Base-by-base conservation (phyloP, 2,888 invertebrate species). In the Dicycla oo region DNA sequence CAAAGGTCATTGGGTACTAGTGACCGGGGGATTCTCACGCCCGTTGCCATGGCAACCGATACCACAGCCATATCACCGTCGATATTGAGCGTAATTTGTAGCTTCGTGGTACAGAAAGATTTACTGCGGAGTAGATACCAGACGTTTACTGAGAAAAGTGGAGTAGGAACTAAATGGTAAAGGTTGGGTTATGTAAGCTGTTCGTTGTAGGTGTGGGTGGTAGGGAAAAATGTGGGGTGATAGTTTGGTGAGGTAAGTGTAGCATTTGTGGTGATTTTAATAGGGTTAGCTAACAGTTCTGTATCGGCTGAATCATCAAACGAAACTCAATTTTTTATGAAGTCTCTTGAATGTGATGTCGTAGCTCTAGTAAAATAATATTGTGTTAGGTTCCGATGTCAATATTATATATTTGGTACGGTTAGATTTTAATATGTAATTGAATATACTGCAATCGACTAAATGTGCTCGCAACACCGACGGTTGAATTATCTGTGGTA, bases 51-150 rank as follows among this genome's bases (percentile, higher is more conserved):
- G 76, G 92, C 91, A 92, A 92, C 92, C 89, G 91, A 91, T 91
- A 89, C 89, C 84, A 69, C 87, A 78, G 81, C 84, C 87, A 86
- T 92, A 93, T 93, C 92, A 92, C 90, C 82, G 87, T 83, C 87
- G 93, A 92, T 93, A 93, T 92, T 91, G 91, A 90, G 90, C 91
- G 93, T 94, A 94, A 94, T 94, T 94, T 94, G 94, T 93, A 91
- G 93, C 91, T 88, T 92, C 93, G 93, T 93, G 93, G 89, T 81
- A 82, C 76, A 72, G 70, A 57, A 81, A 89, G 91, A 93, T 94
- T 94, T 94, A 94, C 92, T 87, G 92, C 80, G 34, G 54, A 61
- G 34, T 87, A 78, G 79, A 78, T 83, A 79, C 89, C 90, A 92
- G 91, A 84, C 83, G 82, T 73, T 77, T 80, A 80, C 78, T 69